These are phyloP conservation scores for Monomorium pharaonis DNA, from an alignment of 1,140 invertebrate genomes.

Conservation along the genomic window DNA sequence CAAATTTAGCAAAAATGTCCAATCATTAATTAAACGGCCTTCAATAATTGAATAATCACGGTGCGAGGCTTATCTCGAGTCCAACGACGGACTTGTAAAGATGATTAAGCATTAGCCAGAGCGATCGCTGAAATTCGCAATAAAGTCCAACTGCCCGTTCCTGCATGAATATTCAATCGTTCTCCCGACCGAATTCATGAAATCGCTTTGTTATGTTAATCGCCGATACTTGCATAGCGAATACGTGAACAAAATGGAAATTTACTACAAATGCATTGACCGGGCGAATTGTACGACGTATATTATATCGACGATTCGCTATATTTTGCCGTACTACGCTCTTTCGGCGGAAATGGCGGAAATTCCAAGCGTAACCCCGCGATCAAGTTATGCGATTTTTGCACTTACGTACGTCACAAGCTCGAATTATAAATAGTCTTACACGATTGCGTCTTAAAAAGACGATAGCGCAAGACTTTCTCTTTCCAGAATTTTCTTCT, in stretches of 20 bases:
- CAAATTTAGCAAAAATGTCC: background rate
- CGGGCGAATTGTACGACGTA: background rate
- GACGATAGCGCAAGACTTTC: background rate
- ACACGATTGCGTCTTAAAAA: background rate
- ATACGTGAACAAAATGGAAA: constrained; percentile 6
- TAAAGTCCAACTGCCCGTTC: constrained; percentile 1
- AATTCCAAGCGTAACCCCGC: background rate
- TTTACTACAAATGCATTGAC: background rate
- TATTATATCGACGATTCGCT: background rate
- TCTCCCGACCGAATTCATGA: background rate
- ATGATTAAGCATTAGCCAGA: background rate
- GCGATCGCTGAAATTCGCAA: constrained; percentile 13
- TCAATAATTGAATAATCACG: background rate
- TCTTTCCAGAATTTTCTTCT: background rate
- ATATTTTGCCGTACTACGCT: background rate
- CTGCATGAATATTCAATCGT: constrained; percentile 12
- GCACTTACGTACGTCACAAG: background rate
- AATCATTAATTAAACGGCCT: background rate
- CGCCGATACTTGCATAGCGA: background rate
- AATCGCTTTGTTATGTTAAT: constrained; percentile 48
- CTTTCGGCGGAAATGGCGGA: background rate
- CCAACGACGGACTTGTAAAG: background rate
- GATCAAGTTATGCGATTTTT: background rate
- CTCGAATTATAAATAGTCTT: background rate
- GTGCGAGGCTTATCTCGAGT: background rate